A percentile compares a stretch with the other conserved stretches of the same genome.
phyloP scores from a whole-genome alignment of 2,797 vertebrate species.

The Typhlichthys subterraneus region DNA sequence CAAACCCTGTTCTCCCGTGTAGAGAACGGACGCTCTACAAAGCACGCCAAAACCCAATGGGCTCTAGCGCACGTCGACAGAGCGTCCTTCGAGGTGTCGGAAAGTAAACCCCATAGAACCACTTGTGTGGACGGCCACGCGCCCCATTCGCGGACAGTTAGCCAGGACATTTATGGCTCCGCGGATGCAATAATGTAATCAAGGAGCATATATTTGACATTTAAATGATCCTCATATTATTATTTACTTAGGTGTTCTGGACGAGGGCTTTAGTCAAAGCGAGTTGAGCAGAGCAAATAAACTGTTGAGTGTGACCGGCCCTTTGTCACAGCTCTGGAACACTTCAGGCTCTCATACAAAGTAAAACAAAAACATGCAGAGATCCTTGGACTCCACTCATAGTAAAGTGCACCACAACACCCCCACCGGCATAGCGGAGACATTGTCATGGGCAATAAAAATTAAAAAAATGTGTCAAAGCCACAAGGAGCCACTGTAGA shows the following conservation, averaged over 20 bases:
- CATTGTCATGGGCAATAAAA: neutral
- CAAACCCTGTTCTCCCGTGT: no score
- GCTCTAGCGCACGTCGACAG: no score
- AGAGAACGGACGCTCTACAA: no score
- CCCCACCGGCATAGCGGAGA: neutral
- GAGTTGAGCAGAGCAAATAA: neutral
- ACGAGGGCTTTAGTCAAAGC: slow-evolving; percentile 5
- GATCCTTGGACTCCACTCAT: neutral
- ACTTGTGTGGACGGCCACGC: no score
- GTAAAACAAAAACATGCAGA: slow-evolving; percentile 9
- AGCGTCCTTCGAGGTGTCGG: no score
- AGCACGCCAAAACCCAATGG: no score
- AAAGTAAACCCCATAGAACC: no score
- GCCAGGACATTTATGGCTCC: no score
- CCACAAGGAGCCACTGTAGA: no score
- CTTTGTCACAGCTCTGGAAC: neutral
- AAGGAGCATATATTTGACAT: slow-evolving; percentile 6
- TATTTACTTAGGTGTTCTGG: neutral
- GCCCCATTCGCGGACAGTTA: no score
- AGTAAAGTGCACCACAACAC: neutral
- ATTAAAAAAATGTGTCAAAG: no score
- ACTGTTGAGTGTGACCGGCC: slow-evolving; percentile 1
- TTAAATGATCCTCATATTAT: neutral
- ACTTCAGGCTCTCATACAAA: slow-evolving; percentile 1
- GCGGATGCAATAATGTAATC: no score